Base-by-base conservation (phyloP, 2,113 vertebrate species). In the Psittacula cyanocephala region DNA sequence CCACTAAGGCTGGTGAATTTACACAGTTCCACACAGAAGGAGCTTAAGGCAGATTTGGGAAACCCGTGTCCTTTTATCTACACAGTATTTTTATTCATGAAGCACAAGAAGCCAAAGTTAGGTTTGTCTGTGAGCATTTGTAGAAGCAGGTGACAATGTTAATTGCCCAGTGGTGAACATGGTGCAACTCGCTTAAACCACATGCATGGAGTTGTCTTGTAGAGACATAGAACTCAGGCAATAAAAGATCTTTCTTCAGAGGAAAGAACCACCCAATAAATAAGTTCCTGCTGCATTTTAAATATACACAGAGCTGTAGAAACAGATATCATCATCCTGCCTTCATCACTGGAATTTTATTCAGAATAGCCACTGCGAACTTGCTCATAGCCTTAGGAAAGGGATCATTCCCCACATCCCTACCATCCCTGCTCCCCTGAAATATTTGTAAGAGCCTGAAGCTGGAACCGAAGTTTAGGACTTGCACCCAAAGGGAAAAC, bases 191-290 rank as follows among this genome's bases (percentile, higher is more conserved):
- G 22, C 4, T 28, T 15, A 65, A 64, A 63, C 8, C 28, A 27
- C 1, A 0, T 67, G 49, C 47, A 57, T 9, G 50, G 37, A 74
- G 11, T 12, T 74, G 23, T 25, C 27, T 39, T 0, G 0, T 39
- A 59, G 33, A 59, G 57, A n/a, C 33, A 23, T 23, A 59, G 17
- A 60, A 33, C 11, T 53, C 8, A 18, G 67, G 18, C 6, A 28
- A 39, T 31, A 39, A 47, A 29, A 28, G 7, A 29, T 39, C 50
- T 23, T 47, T 91, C 33, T 79, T 39, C 67, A 46, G 16, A 53
- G 35, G 22, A 47, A 44, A 57, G 62, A 64, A 29, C 13, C 13
- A 55, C 29, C 9, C 31, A 37, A 43, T 43, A 47, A 60, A 62
- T 44, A 50, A 2, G 69, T 55, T 55, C 50, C 16, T 63, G 47